Evolutionary conservation across 2,888 invertebrate genomes (phyloP).

Genomic region (Rhyacophila evoluta): DNA sequence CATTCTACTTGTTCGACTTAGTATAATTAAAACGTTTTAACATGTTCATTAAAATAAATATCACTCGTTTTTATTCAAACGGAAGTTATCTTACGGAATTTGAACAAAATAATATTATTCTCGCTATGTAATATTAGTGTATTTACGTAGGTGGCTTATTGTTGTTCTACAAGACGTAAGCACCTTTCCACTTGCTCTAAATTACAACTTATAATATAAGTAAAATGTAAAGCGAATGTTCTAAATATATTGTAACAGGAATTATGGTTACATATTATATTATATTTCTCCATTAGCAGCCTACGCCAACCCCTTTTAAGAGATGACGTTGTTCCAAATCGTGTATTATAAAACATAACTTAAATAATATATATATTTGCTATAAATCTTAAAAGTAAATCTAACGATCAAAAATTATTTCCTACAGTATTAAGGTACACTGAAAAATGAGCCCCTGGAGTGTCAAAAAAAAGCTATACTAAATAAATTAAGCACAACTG

Average conservation of each 20-base stretch:
- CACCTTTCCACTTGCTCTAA: not conserved
- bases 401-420: no score
- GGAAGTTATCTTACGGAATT: not conserved
- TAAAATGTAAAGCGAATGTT: not conserved
- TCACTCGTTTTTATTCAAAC: not conserved
- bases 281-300: not conserved
- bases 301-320: no score
- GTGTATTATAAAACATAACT: no score
- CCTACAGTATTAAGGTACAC: no score
- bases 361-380: no score
- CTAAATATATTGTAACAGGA: slow-evolving; percentile 1
- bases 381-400: no score
- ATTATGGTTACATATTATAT: slow-evolving; percentile 16
- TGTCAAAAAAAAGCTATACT: no score
- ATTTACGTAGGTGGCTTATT: not conserved
- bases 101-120: not conserved
- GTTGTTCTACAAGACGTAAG: not conserved
- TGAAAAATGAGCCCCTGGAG: no score
- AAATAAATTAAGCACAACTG: no score
- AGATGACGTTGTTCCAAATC: no score
- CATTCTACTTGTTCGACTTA: no score
- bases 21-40: no score
- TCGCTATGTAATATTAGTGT: not conserved
- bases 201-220: not conserved
- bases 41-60: not conserved